Evolutionary conservation across 2,888 invertebrate genomes (phyloP), one percentile per base, ranked within the genome.

Genomic region (Rotaria macrura): DNA sequence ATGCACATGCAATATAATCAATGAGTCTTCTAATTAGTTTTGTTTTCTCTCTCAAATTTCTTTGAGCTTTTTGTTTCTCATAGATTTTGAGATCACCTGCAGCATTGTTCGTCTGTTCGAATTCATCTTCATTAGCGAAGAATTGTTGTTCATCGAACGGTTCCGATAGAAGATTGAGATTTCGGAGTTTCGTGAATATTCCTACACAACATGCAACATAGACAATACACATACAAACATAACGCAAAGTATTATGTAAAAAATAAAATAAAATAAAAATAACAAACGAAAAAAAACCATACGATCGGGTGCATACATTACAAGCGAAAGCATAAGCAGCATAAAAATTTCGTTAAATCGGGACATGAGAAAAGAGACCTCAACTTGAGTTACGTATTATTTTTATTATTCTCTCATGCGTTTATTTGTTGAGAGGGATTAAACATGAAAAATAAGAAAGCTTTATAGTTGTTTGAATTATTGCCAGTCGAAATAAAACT

Each of bases 141-240:
- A 79, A 79, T 79, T 79, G 43, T 43, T 43, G 79, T 43, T 79
- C 79, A 79, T 79, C 79, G n/a, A 79, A 43, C 25, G 40, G 40
- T 43, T 43, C 79, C 25, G 79, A 43, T 79, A 79, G 43, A n/a
- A 79, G n/a, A 43, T 79, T 79, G 43, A 79, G 40, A 79, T 43
- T 79, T 79, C 79, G 79, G 6, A 79, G 25, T 79, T 79, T 79
- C 43, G 79, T 43, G 43, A 79, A 79, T 79, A 79, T 43, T 43
- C 79, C 79, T 79, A 79, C 29, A 20, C 38, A 65, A 34, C 65
- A 65, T 65, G 65, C 65, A 65, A 65, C 65, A 65, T 65, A 65
- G 65, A 65, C 65, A 65, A 65, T 65, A 65, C 65, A 65, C 34
- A 65, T 34, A 20, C 34, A 65, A 34, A 65, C 65, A 29, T 34